Evolutionary conservation across 2,888 invertebrate species (phyloP), one percentile per base, ranked within the genome.

Genomic region (Cotesia congregata): DNA sequence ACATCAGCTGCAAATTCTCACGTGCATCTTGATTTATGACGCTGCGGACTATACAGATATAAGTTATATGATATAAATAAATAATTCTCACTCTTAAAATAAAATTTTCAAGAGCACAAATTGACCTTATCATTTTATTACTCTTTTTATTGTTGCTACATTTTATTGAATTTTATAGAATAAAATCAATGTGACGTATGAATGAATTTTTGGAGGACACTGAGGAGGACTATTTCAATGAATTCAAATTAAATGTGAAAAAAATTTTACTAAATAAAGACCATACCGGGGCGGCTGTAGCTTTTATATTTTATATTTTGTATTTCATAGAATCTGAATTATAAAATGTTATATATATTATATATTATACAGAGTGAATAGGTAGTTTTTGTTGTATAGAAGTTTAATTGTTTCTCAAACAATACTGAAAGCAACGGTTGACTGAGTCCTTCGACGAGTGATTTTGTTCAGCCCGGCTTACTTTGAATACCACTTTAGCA

Each of bases 391-490:
- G 30, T 38, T 30, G 40, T 40, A 40, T 60, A 70, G 60, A 30
- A 77, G 60, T 77, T 77, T 67, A 77, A 74, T 77, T 74, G 65
- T 74, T 70, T 74, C 65, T 65, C 61, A 70, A 71, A 77, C 77
- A 77, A 77, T 77, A 65, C 39, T 39, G 9, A 70, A 59, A 17
- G n/a, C 41, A 59, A n/a, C 67, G 61, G 65, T 74, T 59, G 65
- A 15, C 65, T 74, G 77, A 41, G 40, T 70, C 59, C 65, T 50
- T 64, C 59, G 61, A 73, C 69, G 41, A 67, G n/a, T 30, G 59
- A 77, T 77, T 73, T 60, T 64, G 74, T 73, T 50, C 59, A 50
- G 50, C 30, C 71, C 17, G 9, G 50, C 50, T 50, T 62, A 38
- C 38, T 73, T 20, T 65, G 30, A 65, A 65, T 65, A 20, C 50